Evolutionary conservation across 1,140 invertebrate species (phyloP).

Genomic region (Eupristina koningsbergeri): DNA sequence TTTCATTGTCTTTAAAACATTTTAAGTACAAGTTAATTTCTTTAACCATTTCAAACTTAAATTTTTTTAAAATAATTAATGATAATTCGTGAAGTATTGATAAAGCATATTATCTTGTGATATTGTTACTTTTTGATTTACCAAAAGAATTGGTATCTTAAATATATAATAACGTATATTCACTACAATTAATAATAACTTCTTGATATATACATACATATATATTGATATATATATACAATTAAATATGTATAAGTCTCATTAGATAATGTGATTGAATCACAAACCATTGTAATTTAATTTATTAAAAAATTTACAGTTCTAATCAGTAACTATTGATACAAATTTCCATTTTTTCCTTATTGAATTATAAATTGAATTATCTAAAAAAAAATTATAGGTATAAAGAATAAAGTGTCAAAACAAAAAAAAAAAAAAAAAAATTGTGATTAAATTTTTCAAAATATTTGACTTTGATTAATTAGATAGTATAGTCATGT

Average conservation of each 20-base stretch:
- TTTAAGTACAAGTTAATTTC: conserved; percentile 1
- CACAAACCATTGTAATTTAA: conserved; percentile 21
- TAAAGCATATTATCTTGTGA: neutral
- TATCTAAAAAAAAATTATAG: conserved; percentile 8
- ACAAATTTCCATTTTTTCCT: neutral
- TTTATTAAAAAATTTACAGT: conserved; percentile 1
- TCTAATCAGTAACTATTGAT: neutral
- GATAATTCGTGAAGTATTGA: neutral
- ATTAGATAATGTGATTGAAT: neutral
- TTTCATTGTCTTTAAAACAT: neutral
- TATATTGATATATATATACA: neutral
- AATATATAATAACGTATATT: neutral
- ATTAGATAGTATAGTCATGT: neutral
- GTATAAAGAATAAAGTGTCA: neutral
- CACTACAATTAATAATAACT: conserved; percentile 10
- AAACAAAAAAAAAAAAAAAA: no score
- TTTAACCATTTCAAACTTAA: neutral
- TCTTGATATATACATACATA: no score
- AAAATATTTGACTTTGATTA: neutral
- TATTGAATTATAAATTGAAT: neutral
- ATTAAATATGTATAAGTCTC: neutral
- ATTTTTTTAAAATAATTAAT: neutral
- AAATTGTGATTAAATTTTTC: conserved; percentile 26
- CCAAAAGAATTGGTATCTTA: neutral
- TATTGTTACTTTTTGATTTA: neutral